phyloP scores from a whole-genome alignment of 2,888 invertebrate genomes.

The Ophraella communa region DNA sequence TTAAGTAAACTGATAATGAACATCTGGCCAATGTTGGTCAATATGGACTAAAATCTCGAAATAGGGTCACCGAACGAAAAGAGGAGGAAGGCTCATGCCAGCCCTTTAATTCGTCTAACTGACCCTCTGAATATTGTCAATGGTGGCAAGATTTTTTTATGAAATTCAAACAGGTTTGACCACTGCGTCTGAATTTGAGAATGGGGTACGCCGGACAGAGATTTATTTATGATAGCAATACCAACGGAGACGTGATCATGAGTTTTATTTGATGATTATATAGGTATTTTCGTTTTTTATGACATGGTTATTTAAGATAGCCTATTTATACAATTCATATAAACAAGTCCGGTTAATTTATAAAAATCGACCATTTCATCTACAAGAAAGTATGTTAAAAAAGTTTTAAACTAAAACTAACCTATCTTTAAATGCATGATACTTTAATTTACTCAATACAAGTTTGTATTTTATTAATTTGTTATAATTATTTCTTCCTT shows the following conservation, averaged over 20 bases:
- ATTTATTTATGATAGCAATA: slow-evolving; percentile 8
- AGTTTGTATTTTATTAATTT: too few species aligned
- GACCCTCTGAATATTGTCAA: slow-evolving; percentile 38
- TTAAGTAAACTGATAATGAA: slow-evolving; percentile 9
- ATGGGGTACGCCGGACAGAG: slow-evolving; percentile 27
- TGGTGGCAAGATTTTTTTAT: slow-evolving; percentile 31
- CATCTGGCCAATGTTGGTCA: slow-evolving; percentile 30
- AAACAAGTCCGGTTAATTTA: too few species aligned
- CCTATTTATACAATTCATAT: too few species aligned
- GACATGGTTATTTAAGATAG: too few species aligned
- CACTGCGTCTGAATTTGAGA: slow-evolving; percentile 24
- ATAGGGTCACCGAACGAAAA: slow-evolving; percentile 22
- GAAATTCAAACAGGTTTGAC: slow-evolving; percentile 38
- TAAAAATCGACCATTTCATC: too few species aligned
- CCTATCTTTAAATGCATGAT: too few species aligned
- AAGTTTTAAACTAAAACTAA: too few species aligned
- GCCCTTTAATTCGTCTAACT: slow-evolving; percentile 34
- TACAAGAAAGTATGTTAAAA: too few species aligned
- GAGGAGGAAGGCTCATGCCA: background rate
- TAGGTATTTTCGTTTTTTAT: too few species aligned
- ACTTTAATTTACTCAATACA: too few species aligned
- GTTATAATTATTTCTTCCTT: too few species aligned
- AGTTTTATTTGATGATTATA: background rate
- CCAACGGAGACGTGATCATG: background rate
- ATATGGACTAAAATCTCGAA: slow-evolving; percentile 9